These are phyloP conservation scores for Cephus runcator DNA, from an alignment of 2,888 invertebrate genomes.

Conservation along the genomic window DNA sequence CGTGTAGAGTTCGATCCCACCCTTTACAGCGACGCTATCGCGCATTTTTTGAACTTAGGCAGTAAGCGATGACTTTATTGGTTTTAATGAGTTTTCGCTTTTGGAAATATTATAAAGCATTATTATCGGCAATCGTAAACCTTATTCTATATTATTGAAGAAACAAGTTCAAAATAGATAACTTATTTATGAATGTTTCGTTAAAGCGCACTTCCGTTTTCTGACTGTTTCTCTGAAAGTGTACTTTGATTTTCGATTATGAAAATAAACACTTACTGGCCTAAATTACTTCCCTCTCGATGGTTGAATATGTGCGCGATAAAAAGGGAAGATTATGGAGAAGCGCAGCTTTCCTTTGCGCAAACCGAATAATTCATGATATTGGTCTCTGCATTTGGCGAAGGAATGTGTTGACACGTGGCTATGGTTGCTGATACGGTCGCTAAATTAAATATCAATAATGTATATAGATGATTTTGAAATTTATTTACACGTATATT, in stretches of 20 bases:
- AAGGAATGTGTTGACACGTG: background rate
- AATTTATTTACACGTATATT: background rate
- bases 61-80: background rate
- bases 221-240: background rate
- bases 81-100: background rate
- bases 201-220: background rate
- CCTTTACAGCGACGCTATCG: background rate
- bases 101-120: background rate
- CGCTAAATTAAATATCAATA: background rate
- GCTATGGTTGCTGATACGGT: background rate
- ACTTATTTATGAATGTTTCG: background rate
- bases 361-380: background rate
- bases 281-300: background rate
- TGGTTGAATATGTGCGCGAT: background rate
- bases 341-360: background rate
- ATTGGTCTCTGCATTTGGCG: background rate
- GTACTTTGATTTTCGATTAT: background rate
- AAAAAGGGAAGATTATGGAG: background rate
- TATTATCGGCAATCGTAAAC: background rate
- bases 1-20: no score
- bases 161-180: background rate
- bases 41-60: background rate
- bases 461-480: background rate
- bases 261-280: background rate
- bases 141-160: background rate